phyloP scores from a whole-genome alignment of 2,113 vertebrate genomes.

The Diglossa brunneiventris region DNA sequence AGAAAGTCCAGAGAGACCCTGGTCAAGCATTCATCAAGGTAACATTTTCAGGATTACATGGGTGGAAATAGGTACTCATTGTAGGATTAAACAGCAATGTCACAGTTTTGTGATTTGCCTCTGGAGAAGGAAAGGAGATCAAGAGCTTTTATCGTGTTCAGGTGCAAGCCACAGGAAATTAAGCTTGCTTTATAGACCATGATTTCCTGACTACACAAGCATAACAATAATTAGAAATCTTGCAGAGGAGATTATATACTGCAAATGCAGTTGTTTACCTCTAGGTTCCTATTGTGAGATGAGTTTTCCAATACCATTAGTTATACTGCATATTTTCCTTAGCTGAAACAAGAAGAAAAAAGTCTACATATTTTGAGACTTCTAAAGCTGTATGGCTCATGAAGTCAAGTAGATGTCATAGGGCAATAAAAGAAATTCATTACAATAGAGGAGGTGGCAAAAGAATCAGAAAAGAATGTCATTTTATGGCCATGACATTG shows the following conservation, averaged over 20 bases:
- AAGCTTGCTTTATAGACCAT: slow-evolving; percentile 63
- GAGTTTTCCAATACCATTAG: neutral
- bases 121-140: slow-evolving; percentile 59
- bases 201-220: slow-evolving; percentile 61
- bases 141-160: slow-evolving; percentile 66
- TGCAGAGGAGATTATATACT: slow-evolving; percentile 43
- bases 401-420: neutral
- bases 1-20: slow-evolving; percentile 1
- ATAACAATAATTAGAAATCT: slow-evolving; percentile 66
- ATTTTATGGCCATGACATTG: neutral
- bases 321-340: neutral
- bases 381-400: neutral
- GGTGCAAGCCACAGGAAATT: slow-evolving; percentile 65
- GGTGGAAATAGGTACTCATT: slow-evolving; percentile 1
- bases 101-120: slow-evolving; percentile 54
- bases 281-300: slow-evolving; percentile 2
- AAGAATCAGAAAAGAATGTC: neutral
- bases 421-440: neutral
- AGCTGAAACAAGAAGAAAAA: neutral
- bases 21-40: slow-evolving; percentile 29
- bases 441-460: neutral
- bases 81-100: slow-evolving; percentile 36
- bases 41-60: slow-evolving; percentile 13
- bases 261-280: slow-evolving; percentile 41
- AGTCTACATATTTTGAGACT: neutral